Base-by-base conservation (phyloP, 1,140 invertebrate species). In the Magallana gigas region DNA sequence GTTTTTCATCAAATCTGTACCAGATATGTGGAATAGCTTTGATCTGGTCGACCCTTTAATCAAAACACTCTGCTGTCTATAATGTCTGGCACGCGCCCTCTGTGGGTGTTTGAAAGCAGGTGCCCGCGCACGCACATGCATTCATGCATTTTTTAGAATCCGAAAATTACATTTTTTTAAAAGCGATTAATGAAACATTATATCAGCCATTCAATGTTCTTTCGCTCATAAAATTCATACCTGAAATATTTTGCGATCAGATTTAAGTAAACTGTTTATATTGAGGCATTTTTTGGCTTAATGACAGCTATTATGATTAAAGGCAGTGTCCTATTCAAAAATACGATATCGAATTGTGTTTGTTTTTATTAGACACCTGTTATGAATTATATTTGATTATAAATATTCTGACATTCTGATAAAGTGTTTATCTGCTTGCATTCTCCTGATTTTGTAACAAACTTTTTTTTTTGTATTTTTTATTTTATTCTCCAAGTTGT, bases 1-100 rank as follows among this genome's bases (percentile, higher is more conserved):
- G 8, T 12, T 76, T 23, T 76, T 76, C 68, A 76, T 76, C 68
- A 76, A 76, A 76, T 76, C 68, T 76, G 23, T 29, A 76, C 23
- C 7, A 18, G 68, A 76, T 76, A 9, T 12, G 36, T 18, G 36
- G 68, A 76, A 76, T 76, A 12, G 68, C 68, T 76, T 76, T 76
- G 68, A 76, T 76, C 68, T 76, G 23, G 36, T 48, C 23, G 68
- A 76, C 68, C 68, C 36, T 29, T 29, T 76, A 76, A 76, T 29
- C 8, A 76, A 64, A 76, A 76, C 68, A 36, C 36, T 29, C 68
- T 29, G 23, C 68, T 76, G 68, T 29, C 23, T 29, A 29, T 29
- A 12, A 36, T 76, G 8, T 29, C 23, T 76, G 68, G 68, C 68
- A 76, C 68, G 68, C 36, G 68, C 68, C 68, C 68, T 29, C 23